Percentiles rank a stretch among this genome's conserved stretches.
phyloP scores from a whole-genome alignment of 2,113 vertebrate species.

The Ptyas mucosa region DNA sequence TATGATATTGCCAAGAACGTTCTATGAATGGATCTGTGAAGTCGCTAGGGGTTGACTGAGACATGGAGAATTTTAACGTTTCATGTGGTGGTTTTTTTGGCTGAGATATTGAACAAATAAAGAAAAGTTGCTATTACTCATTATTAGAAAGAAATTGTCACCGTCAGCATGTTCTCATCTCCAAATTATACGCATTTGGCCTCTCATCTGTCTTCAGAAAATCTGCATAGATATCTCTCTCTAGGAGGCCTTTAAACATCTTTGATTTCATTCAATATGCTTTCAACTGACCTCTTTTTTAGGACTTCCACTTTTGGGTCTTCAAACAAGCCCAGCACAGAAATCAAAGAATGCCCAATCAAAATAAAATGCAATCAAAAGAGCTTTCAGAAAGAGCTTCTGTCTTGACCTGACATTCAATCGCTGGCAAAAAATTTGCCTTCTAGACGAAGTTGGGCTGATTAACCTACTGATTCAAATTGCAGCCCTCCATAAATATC shows the following conservation, averaged over 20 bases:
- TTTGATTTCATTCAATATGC: neutral
- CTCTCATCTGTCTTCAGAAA: neutral
- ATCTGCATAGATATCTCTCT: neutral
- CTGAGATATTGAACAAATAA: neutral
- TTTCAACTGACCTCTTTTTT: neutral
- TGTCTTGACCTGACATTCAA: neutral
- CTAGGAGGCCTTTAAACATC: neutral
- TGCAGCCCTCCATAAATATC: slow-evolving; percentile 12
- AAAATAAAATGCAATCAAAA: neutral
- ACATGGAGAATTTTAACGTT: neutral
- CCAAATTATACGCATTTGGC: neutral
- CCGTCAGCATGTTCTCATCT: neutral
- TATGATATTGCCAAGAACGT: neutral
- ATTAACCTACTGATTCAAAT: slow-evolving; percentile 3
- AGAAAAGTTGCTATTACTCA: neutral
- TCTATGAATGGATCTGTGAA: neutral
- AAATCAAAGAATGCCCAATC: neutral
- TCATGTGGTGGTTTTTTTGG: neutral
- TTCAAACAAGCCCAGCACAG: neutral
- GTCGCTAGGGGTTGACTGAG: neutral
- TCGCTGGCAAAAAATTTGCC: neutral
- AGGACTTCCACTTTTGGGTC: neutral
- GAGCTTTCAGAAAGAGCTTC: neutral
- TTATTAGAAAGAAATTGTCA: neutral
- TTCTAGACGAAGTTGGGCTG: neutral